A percentile compares a stretch with the other conserved stretches of the same genome.
phyloP scores from a whole-genome alignment of 2,113 vertebrate genomes.

The Periophthalmodon schlosseri region DNA sequence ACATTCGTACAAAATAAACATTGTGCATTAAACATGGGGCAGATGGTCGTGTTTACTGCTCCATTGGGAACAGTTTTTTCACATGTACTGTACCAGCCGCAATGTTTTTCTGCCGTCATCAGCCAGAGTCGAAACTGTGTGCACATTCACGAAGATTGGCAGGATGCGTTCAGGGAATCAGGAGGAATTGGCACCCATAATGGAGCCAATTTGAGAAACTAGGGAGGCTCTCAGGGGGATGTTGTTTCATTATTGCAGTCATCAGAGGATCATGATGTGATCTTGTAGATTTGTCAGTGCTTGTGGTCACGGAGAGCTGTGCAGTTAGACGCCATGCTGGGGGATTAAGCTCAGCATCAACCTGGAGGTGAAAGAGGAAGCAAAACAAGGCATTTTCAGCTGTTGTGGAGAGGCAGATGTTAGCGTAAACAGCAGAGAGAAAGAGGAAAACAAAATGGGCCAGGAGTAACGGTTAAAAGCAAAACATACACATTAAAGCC shows the following conservation, averaged over 20 bases:
- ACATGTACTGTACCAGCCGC: constrained; percentile 9
- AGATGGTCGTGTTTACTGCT: neutral
- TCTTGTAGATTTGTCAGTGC: constrained; percentile 32
- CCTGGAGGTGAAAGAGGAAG: constrained; percentile 26
- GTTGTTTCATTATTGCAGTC: constrained; percentile 54
- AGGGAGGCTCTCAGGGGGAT: constrained; percentile 38
- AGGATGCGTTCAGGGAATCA: constrained; percentile 36
- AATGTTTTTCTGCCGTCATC: constrained; percentile 2
- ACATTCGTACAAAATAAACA: neutral
- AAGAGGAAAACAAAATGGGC: neutral
- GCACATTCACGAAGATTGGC: constrained; percentile 20
- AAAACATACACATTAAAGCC: neutral
- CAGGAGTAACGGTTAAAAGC: neutral
- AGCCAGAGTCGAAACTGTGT: constrained; percentile 19
- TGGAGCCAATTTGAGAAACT: constrained; percentile 39
- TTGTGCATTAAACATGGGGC: neutral
- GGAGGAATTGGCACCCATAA: constrained; percentile 46
- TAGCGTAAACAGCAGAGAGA: neutral
- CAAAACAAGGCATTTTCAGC: constrained; percentile 12
- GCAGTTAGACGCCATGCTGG: constrained; percentile 23
- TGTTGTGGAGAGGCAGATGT: neutral
- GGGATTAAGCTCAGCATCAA: constrained; percentile 43
- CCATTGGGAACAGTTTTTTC: constrained; percentile 2
- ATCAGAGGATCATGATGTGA: constrained; percentile 44
- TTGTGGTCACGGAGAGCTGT: constrained; percentile 11